Conservation (phyloP, 2,113 vertebrate genomes). For the Cavia aperea region DNA sequence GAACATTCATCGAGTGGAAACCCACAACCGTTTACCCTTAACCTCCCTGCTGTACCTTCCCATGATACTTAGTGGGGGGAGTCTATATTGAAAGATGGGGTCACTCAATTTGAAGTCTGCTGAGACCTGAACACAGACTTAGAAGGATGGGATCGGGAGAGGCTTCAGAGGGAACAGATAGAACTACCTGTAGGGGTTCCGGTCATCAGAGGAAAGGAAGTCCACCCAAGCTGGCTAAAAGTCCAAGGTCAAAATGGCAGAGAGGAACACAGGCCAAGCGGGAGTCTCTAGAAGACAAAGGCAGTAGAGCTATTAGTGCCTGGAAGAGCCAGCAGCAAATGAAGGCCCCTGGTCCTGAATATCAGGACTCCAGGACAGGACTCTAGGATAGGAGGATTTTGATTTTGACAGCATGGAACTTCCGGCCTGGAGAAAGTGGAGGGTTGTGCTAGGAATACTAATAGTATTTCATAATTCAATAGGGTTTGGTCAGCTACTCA, state of each 20-base stretch:
- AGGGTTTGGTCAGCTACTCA: neutral
- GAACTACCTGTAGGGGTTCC: neutral
- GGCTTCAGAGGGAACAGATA: neutral
- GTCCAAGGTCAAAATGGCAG: neutral
- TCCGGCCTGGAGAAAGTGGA: neutral
- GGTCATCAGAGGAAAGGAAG: constrained; percentile 11
- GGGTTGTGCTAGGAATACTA: neutral
- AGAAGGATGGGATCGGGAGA: neutral
- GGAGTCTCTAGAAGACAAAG: neutral
- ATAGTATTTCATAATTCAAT: neutral
- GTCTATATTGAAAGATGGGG: neutral
- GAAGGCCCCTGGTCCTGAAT: neutral
- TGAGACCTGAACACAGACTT: neutral
- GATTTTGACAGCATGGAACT: neutral
- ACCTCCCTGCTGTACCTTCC: neutral
- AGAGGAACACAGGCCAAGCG: neutral
- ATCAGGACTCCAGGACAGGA: neutral
- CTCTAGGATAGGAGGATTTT: neutral
- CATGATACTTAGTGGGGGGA: neutral
- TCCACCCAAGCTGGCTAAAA: neutral
- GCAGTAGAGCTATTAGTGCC: neutral
- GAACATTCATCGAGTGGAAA: neutral
- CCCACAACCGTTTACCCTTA: too few relatives aligned
- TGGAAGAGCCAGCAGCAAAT: neutral
- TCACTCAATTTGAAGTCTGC: neutral